Evolutionary conservation across 2,113 vertebrate genomes (phyloP).

Genomic region (Cottus gobio): DNA sequence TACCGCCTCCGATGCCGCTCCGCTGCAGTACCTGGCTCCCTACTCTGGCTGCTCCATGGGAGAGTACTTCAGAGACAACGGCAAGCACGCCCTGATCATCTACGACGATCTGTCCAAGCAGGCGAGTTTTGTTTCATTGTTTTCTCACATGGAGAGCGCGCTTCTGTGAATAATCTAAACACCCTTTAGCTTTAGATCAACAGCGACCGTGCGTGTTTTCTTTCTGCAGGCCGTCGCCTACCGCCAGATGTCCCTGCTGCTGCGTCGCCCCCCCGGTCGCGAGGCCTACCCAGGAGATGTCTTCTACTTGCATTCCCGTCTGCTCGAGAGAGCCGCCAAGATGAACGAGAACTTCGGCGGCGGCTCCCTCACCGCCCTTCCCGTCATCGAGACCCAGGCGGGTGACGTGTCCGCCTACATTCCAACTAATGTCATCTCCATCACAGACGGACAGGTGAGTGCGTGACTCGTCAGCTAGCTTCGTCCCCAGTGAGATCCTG

Average conservation of each 20-base stretch:
- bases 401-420: constrained; percentile 99
- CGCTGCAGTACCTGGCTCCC: constrained; percentile 96
- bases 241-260: constrained; percentile 97
- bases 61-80: constrained; percentile 98
- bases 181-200: background rate
- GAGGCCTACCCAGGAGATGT: constrained; percentile 98
- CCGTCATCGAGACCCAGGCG: constrained; percentile 97
- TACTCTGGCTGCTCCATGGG: constrained; percentile 99
- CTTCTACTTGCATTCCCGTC: constrained; percentile 97
- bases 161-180: too few relatives aligned
- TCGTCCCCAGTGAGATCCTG: background rate
- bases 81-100: constrained; percentile 96
- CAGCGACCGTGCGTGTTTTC: background rate
- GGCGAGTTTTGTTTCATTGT: constrained; percentile 75
- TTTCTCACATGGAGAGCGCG: background rate
- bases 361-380: constrained; percentile 95
- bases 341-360: constrained; percentile 97
- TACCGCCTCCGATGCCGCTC: constrained; percentile 96
- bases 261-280: constrained; percentile 95
- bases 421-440: constrained; percentile 98
- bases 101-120: constrained; percentile 99
- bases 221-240: constrained; percentile 92
- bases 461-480: background rate
- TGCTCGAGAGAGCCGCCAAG: constrained; percentile 97
- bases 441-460: constrained; percentile 95